A percentile compares a stretch with the other conserved stretches of the same genome.
These are phyloP conservation scores for Sebastes reedi DNA, from an alignment of 2,797 vertebrate genomes.

Conservation along the genomic window DNA sequence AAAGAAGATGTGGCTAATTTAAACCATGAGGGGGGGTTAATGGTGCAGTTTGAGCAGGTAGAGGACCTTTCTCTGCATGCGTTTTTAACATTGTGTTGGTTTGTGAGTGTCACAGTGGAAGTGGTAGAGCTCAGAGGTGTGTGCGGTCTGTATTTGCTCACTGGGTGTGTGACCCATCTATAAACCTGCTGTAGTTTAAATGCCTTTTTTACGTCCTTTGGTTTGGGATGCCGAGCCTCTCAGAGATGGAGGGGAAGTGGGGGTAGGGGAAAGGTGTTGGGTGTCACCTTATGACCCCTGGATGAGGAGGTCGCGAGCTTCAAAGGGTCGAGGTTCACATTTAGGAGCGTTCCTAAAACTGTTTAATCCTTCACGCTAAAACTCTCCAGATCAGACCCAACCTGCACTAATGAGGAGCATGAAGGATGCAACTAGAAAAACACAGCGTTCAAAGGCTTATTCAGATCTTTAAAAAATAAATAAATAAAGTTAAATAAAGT, in stretches of 20 bases:
- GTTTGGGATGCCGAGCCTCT: slow-evolving; percentile 4
- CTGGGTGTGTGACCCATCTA: slow-evolving; percentile 23
- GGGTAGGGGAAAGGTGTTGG: slow-evolving; percentile 43
- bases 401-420: slow-evolving; percentile 32
- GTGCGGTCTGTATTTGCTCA: slow-evolving; percentile 20
- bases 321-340: slow-evolving; percentile 61
- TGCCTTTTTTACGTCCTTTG: slow-evolving; percentile 6
- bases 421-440: background rate
- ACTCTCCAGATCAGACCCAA: slow-evolving; percentile 20
- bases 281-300: slow-evolving; percentile 70
- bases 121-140: background rate
- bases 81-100: background rate
- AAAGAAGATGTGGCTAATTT: slow-evolving; percentile 65
- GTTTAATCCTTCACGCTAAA: slow-evolving; percentile 32
- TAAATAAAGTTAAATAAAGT: too few species aligned
- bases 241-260: background rate
- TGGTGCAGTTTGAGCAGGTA: slow-evolving; percentile 56
- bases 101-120: background rate
- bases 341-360: slow-evolving; percentile 21
- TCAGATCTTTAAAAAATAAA: background rate
- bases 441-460: background rate
- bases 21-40: slow-evolving; percentile 74
- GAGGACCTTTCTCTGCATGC: slow-evolving; percentile 1
- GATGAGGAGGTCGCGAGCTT: slow-evolving; percentile 68
- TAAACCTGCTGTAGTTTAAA: slow-evolving; percentile 41